Evolutionary conservation across 2,888 invertebrate genomes (phyloP).

Genomic region (Drosophila meridionalis): DNA sequence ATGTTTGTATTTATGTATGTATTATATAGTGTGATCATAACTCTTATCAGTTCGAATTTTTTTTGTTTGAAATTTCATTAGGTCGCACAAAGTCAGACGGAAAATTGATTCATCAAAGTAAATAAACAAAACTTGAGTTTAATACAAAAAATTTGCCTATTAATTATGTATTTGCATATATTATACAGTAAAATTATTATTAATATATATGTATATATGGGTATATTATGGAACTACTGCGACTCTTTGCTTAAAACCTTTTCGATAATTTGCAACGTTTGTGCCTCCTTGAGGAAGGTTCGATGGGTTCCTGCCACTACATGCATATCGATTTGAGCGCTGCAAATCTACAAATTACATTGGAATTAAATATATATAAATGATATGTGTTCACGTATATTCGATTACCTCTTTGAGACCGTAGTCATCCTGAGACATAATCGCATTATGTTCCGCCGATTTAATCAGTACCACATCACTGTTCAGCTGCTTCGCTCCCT

Average conservation of each 20-base stretch:
- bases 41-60: conserved; percentile 7
- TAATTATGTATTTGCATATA: conserved; percentile 27
- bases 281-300: conserved; percentile 91
- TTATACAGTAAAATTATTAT: conserved; percentile 25
- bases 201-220: conserved; percentile 14
- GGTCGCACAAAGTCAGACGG: conserved; percentile 6
- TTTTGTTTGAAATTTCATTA: conserved; percentile 4
- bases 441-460: conserved; percentile 94
- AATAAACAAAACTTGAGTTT: conserved; percentile 12
- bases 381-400: background rate
- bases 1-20: background rate
- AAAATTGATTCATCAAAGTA: conserved; percentile 9
- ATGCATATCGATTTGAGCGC: conserved; percentile 87
- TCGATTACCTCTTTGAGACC: conserved; percentile 91
- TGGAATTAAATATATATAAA: background rate
- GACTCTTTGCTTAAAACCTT: conserved; percentile 67
- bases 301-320: conserved; percentile 94
- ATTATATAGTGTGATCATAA: conserved; percentile 5
- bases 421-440: conserved; percentile 93
- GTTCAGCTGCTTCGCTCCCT: conserved; percentile 87
- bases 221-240: conserved; percentile 24
- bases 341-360: conserved; percentile 87
- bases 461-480: conserved; percentile 93
- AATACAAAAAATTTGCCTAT: conserved; percentile 31
- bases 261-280: conserved; percentile 89